Evolutionary conservation across 2,113 vertebrate species (phyloP).

Genomic region (Machaerirhynchus nigripectus): DNA sequence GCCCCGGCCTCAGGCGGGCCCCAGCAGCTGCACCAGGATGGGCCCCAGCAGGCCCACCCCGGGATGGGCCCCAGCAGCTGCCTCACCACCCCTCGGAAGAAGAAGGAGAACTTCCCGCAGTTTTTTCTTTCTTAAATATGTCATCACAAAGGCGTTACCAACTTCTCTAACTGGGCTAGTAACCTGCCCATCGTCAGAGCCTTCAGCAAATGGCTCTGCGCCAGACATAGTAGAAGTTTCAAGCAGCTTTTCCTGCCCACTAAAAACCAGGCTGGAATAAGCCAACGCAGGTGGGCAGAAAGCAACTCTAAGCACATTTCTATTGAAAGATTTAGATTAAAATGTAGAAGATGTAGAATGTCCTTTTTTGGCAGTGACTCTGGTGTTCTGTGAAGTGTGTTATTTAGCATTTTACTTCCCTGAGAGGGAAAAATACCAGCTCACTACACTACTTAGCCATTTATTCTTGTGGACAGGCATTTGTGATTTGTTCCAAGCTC

Average conservation of each 20-base stretch:
- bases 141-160: neutral
- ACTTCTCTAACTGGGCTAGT: neutral
- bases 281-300: neutral
- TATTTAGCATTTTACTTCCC: neutral
- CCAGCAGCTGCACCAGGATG: too few relatives aligned
- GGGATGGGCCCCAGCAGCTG: fast-evolving
- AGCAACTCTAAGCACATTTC: neutral
- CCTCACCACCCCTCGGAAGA: neutral
- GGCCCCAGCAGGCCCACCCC: too few relatives aligned
- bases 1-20: too few relatives aligned
- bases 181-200: neutral
- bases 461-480: neutral
- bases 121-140: neutral
- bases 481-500: neutral
- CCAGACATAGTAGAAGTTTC: neutral
- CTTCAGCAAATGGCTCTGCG: neutral
- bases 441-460: neutral
- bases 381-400: neutral
- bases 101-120: fast-evolving
- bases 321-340: neutral
- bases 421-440: neutral
- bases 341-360: neutral
- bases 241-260: neutral
- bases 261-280: neutral
- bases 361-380: neutral